These are phyloP conservation scores for Camponotus pennsylvanicus DNA, from an alignment of 1,140 invertebrate species.

Conservation along the genomic window DNA sequence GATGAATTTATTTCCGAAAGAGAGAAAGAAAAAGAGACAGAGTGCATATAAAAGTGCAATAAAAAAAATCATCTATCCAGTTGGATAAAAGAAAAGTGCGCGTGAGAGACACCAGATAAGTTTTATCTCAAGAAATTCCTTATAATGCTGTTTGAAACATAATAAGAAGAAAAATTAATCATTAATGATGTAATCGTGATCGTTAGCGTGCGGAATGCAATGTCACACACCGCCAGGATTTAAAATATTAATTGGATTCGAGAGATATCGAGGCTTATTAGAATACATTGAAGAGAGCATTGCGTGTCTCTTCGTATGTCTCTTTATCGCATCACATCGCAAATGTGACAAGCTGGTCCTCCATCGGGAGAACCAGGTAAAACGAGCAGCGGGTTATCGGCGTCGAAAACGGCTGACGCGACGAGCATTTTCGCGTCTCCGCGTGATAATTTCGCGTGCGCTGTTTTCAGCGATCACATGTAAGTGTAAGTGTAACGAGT, in stretches of 20 bases:
- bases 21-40: no score
- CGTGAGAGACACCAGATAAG: no score
- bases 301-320: not conserved
- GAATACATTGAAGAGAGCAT: not conserved
- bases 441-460: not conserved
- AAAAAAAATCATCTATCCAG: not conserved
- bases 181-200: not conserved
- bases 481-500: conserved; percentile 10
- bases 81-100: not conserved
- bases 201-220: not conserved
- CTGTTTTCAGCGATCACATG: conserved; percentile 32
- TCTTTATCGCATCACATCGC: not conserved
- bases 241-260: conserved; percentile 30
- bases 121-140: not conserved
- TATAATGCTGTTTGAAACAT: not conserved
- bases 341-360: not conserved
- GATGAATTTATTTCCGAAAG: not conserved
- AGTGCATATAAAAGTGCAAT: not conserved
- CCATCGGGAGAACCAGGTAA: not conserved
- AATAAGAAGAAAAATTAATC: not conserved
- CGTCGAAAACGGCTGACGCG: not conserved
- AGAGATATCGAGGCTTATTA: conserved; percentile 15
- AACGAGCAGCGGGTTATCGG: not conserved
- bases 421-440: not conserved
- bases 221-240: not conserved